Evolutionary conservation across 2,113 vertebrate genomes (phyloP).

Genomic region (Gyps fulvus): DNA sequence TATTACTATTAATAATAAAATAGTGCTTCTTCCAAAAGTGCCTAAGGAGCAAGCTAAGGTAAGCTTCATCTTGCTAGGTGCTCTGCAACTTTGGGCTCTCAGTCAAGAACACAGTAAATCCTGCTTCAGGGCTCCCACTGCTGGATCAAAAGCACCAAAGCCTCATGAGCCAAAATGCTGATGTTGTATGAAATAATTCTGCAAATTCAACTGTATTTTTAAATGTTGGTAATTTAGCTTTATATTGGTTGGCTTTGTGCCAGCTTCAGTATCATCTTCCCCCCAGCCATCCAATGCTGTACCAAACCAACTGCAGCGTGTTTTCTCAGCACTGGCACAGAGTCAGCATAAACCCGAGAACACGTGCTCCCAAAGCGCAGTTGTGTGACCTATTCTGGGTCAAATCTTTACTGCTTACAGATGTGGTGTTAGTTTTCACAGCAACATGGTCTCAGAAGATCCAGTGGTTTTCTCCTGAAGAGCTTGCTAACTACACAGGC

Average conservation of each 20-base stretch:
- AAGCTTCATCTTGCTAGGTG: neutral
- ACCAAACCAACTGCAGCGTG: neutral
- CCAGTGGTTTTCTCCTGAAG: neutral
- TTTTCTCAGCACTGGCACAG: neutral
- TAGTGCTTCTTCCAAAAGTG: neutral
- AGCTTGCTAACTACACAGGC: neutral
- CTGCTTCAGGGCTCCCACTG: constrained; percentile 23
- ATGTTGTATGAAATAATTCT: neutral
- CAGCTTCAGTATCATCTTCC: neutral
- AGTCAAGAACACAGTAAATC: constrained; percentile 4
- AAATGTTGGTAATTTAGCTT: neutral
- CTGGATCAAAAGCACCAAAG: constrained; percentile 36
- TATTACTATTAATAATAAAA: constrained; percentile 6
- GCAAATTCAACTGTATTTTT: neutral
- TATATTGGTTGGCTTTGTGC: neutral
- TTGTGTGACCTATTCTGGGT: neutral
- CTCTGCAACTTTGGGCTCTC: neutral
- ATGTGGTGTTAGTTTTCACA: neutral
- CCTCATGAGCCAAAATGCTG: neutral
- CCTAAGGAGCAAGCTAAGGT: constrained; percentile 30
- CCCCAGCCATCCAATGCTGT: neutral
- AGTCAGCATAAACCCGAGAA: neutral
- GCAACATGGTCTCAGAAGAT: neutral
- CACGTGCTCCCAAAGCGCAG: neutral
- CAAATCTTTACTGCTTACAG: neutral